Conservation (phyloP, 2,888 invertebrate species). For the Agrochola circellaris region DNA sequence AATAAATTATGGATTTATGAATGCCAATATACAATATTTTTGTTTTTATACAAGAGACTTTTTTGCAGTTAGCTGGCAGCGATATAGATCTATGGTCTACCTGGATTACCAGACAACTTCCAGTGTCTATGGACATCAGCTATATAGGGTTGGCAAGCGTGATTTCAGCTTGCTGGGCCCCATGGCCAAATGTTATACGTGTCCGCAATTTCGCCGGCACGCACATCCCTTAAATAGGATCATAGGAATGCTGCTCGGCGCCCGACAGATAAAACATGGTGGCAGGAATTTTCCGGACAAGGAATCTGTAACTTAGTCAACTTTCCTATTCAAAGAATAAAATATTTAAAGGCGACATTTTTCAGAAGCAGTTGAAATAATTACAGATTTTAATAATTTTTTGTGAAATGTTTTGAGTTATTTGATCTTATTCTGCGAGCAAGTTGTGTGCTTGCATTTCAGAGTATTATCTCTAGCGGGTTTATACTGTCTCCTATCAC, state of each 20-base stretch:
- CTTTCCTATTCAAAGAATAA: background rate
- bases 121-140: background rate
- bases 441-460: background rate
- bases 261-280: background rate
- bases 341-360: slow-evolving; percentile 1
- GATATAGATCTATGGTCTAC: background rate
- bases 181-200: background rate
- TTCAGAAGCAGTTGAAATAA: too few relatives aligned
- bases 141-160: background rate
- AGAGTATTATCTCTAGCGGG: too few relatives aligned
- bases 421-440: too few relatives aligned
- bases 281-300: slow-evolving; percentile 25
- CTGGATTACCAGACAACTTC: background rate
- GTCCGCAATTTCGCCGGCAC: slow-evolving; percentile 3
- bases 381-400: background rate
- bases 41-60: background rate
- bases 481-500: background rate
- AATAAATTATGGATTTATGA: slow-evolving; percentile 19
- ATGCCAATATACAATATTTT: background rate
- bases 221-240: slow-evolving; percentile 13
- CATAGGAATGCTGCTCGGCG: slow-evolving; percentile 29
- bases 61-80: background rate
- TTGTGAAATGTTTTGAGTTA: background rate
- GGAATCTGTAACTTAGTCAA: background rate
- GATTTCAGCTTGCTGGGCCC: background rate